Evolutionary conservation across 2,113 vertebrate genomes (phyloP).

Genomic region (Okapia johnstoni): DNA sequence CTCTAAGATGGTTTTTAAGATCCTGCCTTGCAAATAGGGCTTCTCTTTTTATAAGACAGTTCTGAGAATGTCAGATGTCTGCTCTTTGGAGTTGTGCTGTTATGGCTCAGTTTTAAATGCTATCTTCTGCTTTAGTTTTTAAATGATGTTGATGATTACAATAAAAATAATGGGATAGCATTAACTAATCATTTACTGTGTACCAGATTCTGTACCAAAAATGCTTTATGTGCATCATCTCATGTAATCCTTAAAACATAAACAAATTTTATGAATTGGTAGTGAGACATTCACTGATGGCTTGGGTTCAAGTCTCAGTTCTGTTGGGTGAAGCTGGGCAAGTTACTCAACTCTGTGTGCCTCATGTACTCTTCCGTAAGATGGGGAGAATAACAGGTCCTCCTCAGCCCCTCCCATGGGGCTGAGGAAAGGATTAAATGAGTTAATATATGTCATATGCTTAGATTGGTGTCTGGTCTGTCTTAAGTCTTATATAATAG

Average conservation of each 20-base stretch:
- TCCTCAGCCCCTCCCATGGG: not conserved
- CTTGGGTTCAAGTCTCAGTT: not conserved
- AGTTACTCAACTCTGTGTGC: not conserved
- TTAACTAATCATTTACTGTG: not conserved
- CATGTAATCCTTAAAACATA: not conserved
- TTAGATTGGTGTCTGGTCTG: not conserved
- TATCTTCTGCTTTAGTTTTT: slow-evolving; percentile 23
- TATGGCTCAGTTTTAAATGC: not conserved
- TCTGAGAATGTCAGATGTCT: slow-evolving; percentile 3
- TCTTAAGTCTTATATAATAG: not conserved
- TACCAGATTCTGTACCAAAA: not conserved
- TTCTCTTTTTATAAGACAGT: not conserved
- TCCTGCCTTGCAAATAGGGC: not conserved
- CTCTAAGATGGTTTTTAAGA: not conserved
- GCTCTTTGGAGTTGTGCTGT: not conserved
- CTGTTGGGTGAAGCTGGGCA: not conserved
- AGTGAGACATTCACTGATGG: not conserved
- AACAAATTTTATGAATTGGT: not conserved
- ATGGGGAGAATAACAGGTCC: not conserved
- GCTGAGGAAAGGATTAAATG: not conserved
- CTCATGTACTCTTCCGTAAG: not conserved
- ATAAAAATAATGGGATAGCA: slow-evolving; percentile 18
- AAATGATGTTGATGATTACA: not conserved
- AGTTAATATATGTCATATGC: not conserved
- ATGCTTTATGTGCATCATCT: not conserved